Evolutionary conservation across 2,888 invertebrate species (phyloP).

Genomic region (Drosophila neoperkinsi): DNA sequence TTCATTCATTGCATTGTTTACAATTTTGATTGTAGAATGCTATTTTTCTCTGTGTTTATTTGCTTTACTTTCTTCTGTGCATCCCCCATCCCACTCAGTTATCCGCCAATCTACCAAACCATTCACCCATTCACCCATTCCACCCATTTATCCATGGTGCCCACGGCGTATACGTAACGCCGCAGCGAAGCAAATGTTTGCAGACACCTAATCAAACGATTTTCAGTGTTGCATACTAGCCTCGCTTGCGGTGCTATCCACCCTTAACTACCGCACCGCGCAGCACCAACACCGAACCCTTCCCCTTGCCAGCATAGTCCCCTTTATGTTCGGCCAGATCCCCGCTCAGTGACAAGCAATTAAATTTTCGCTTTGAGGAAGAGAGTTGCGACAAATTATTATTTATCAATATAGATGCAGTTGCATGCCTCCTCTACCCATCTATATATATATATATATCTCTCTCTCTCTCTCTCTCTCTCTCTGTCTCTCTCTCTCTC

Average conservation of each 20-base stretch:
- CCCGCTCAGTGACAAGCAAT: constrained; percentile 45
- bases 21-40: background rate
- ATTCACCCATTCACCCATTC: background rate
- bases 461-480: background rate
- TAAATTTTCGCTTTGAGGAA: constrained; percentile 55
- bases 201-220: constrained; percentile 63
- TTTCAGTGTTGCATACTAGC: constrained; percentile 56
- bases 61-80: background rate
- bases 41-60: background rate
- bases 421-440: constrained; percentile 1
- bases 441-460: no score
- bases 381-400: constrained; percentile 49
- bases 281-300: background rate
- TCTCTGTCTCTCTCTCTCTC: rapidly evolving
- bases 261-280: background rate
- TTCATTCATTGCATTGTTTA: background rate
- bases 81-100: background rate
- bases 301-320: background rate
- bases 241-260: background rate
- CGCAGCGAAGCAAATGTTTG: constrained; percentile 46
- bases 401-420: constrained; percentile 58
- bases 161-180: constrained; percentile 34
- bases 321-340: background rate
- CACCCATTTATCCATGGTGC: background rate
- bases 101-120: background rate